A percentile compares a stretch with the other conserved stretches of the same genome.
Conservation (phyloP, 2,113 vertebrate genomes). For the Brachyhypopomus occidentalis region DNA sequence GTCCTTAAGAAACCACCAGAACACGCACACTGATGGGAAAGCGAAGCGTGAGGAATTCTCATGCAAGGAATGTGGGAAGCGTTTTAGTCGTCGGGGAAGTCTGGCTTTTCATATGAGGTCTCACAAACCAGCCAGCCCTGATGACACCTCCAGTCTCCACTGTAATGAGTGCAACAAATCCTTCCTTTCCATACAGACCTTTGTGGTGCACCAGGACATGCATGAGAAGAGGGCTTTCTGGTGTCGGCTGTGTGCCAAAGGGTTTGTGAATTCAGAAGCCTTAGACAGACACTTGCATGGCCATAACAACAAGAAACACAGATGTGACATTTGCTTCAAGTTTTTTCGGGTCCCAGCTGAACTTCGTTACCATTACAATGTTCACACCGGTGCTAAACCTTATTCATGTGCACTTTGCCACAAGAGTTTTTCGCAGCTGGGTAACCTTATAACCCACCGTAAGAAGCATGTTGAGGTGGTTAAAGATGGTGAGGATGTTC, state of each 20-base stretch:
- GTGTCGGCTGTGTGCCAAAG: constrained; percentile 60
- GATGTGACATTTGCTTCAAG: constrained; percentile 55
- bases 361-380: constrained; percentile 46
- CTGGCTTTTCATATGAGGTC: constrained; percentile 57
- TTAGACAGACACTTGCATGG: constrained; percentile 58
- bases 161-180: constrained; percentile 65
- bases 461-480: constrained; percentile 38
- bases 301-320: constrained; percentile 52
- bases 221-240: constrained; percentile 62
- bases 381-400: constrained; percentile 43
- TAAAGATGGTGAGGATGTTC: background rate
- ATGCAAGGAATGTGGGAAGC: constrained; percentile 62
- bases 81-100: constrained; percentile 46
- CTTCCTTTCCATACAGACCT: constrained; percentile 48
- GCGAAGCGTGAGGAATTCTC: background rate
- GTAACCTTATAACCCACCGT: constrained; percentile 47
- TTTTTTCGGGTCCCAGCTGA: constrained; percentile 31
- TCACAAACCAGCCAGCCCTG: constrained; percentile 37
- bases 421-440: constrained; percentile 47
- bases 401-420: constrained; percentile 52
- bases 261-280: constrained; percentile 56
- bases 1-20: constrained; percentile 67
- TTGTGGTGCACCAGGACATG: constrained; percentile 55
- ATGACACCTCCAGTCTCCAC: background rate
- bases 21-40: background rate